phyloP scores from a whole-genome alignment of 2,888 invertebrate species.

The Philaethria dido region DNA sequence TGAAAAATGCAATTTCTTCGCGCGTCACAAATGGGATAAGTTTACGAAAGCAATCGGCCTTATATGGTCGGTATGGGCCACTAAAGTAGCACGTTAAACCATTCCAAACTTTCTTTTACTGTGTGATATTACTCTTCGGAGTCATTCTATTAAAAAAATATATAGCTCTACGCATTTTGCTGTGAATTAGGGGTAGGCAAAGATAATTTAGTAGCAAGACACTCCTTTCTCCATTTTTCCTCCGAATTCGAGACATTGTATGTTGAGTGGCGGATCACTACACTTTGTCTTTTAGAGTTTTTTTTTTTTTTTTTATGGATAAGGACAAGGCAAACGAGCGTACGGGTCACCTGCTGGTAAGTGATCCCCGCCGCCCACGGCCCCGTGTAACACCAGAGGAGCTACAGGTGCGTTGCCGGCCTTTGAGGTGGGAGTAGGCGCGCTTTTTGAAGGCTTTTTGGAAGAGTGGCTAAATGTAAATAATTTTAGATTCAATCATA shows the following conservation, averaged over 20 bases:
- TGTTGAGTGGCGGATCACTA: not conserved
- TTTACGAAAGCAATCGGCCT: constrained; percentile 82
- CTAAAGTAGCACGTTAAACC: constrained; percentile 72
- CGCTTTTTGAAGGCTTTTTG: too few relatives aligned
- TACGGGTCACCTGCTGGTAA: too few relatives aligned
- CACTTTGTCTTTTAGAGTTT: not conserved
- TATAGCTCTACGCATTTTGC: not conserved
- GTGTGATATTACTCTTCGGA: not conserved
- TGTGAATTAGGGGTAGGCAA: not conserved
- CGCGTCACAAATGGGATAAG: constrained; percentile 79
- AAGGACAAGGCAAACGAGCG: too few relatives aligned
- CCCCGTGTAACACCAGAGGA: too few relatives aligned
- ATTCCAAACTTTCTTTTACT: constrained; percentile 68
- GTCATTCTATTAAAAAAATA: not conserved
- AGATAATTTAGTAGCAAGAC: not conserved
- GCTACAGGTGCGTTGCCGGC: too few relatives aligned
- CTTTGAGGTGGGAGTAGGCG: too few relatives aligned
- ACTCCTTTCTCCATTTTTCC: not conserved
- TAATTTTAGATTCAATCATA: not conserved
- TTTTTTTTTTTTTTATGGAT: too few relatives aligned
- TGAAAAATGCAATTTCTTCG: constrained; percentile 47
- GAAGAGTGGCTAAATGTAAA: not conserved
- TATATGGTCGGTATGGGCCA: constrained; percentile 80
- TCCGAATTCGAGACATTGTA: not conserved
- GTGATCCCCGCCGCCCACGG: too few relatives aligned